phyloP scores from a whole-genome alignment of 1,140 invertebrate genomes.

The Anastrepha obliqua region DNA sequence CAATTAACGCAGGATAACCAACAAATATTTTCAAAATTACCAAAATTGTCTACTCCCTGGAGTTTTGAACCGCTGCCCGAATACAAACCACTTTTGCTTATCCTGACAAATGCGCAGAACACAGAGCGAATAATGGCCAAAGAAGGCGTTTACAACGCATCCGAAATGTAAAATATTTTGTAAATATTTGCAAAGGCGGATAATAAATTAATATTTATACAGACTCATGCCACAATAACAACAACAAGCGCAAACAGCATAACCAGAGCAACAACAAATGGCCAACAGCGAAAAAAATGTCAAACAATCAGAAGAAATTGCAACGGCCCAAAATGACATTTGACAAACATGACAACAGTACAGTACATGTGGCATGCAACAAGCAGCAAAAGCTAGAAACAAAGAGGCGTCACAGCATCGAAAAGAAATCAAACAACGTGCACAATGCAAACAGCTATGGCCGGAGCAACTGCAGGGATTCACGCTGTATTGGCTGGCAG shows the following conservation, averaged over 20 bases:
- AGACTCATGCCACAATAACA: conserved; percentile 23
- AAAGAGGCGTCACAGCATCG: conserved; percentile 10
- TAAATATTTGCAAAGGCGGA: conserved; percentile 42
- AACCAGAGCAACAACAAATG: not conserved
- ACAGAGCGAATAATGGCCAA: not conserved
- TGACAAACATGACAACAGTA: conserved; percentile 34
- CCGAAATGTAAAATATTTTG: not conserved
- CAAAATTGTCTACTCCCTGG: not conserved
- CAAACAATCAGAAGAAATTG: conserved; percentile 21
- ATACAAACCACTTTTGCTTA: not conserved
- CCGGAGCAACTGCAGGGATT: not conserved
- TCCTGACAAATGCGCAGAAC: not conserved
- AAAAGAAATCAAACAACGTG: not conserved
- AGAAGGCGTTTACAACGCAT: conserved; percentile 40
- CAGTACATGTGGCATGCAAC: not conserved
- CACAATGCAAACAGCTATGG: not conserved
- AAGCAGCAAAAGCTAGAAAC: not conserved
- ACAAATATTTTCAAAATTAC: not conserved
- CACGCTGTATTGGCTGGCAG: conserved; percentile 23
- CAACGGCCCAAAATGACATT: not conserved
- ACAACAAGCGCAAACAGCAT: not conserved
- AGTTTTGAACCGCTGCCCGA: not conserved
- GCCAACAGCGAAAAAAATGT: conserved; percentile 46
- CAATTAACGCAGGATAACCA: not conserved
- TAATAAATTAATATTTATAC: conserved; percentile 52